phyloP scores from a whole-genome alignment of 2,113 vertebrate genomes.

The Cyanocitta stelleri region DNA sequence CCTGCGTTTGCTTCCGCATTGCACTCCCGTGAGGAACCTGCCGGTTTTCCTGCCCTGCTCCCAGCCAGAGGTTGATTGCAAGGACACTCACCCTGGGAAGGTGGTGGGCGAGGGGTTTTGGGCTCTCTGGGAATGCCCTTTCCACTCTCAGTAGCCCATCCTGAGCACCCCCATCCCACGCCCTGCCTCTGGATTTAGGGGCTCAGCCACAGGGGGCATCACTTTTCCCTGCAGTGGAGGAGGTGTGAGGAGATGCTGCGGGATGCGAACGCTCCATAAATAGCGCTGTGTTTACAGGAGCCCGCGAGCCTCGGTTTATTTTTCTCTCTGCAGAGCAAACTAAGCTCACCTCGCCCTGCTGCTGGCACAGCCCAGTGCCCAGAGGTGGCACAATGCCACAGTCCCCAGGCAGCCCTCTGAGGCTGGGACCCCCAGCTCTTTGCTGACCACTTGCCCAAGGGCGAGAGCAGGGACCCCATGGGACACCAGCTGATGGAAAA shows the following conservation, averaged over 20 bases:
- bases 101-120: accelerated
- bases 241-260: background rate
- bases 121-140: background rate
- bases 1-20: background rate
- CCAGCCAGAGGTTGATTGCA: slow-evolving; percentile 8
- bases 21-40: slow-evolving; percentile 15
- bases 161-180: accelerated
- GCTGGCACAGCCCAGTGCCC: background rate
- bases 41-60: slow-evolving; percentile 27
- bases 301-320: background rate
- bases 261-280: background rate
- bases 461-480: background rate
- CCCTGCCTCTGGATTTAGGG: background rate
- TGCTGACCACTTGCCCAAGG: background rate
- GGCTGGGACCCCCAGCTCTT: background rate
- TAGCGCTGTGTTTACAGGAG: background rate
- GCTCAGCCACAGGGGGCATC: background rate
- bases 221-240: background rate
- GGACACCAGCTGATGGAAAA: background rate
- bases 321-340: background rate
- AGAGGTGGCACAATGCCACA: background rate
- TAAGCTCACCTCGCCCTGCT: background rate
- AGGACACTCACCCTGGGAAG: background rate
- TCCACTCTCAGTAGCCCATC: background rate
- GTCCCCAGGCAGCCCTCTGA: accelerated